Evolutionary conservation across 1,140 invertebrate genomes (phyloP), one percentile per base, ranked within the genome.

Genomic region (Tribolium castaneum): DNA sequence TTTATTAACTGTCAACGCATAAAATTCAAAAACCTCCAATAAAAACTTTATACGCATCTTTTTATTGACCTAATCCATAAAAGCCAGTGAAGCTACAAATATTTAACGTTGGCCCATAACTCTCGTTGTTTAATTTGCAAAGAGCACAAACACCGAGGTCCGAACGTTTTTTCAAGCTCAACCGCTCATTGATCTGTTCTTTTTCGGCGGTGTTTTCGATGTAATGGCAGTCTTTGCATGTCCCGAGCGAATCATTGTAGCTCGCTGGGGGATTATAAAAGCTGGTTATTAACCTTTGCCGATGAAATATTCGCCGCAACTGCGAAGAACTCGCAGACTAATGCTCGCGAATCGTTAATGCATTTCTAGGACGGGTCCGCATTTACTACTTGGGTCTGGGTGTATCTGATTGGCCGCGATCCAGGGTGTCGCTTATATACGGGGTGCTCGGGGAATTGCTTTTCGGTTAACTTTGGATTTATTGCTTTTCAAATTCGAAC

Each of bases 401-500:
- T 62, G 25, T 74, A 74, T 74, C 71, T 35, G 71, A 74, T 74
- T 74, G 71, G 71, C 71, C 50, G 22, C 49, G 30, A 74, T 74
- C 71, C 71, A 74, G 52, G 25, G 14, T 30, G 56, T 51, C 25
- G 39, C 19, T 52, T 66, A 74, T 74, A 54, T 74, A 74, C 71
- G 71, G 52, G 71, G 71, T 39, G 71, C 52, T 74, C 25, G 34
- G 71, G 71, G 71, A 74, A 74, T 74, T 56, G 71, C 71, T 74
- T 74, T 74, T 74, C 34, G 71, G 71, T 74, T 74, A 74, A 56
- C 59, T 74, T 74, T 22, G 30, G 52, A 74, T 74, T 74, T 74
- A 74, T 74, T 74, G 49, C 71, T 74, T 74, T 54, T 74, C 71
- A 74, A 74, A 74, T 74, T 74, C 52, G 52, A 56, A 35, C 71